phyloP scores from a whole-genome alignment of 2,797 vertebrate species.

The Danio kyathit region DNA sequence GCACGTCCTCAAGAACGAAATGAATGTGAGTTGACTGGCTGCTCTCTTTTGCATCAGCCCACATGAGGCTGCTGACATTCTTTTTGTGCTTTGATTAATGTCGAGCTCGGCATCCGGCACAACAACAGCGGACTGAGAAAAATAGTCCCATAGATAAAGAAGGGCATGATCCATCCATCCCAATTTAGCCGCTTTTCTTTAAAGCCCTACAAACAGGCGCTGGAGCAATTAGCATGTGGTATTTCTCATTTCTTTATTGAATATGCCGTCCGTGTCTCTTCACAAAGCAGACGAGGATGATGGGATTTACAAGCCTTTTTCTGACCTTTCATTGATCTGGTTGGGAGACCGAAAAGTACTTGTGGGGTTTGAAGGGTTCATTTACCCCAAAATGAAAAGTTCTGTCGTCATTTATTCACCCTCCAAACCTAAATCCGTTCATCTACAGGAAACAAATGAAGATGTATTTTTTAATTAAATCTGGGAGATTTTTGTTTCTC shows the following conservation, averaged over 20 bases:
- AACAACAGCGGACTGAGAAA: constrained; percentile 80
- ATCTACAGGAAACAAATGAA: no score
- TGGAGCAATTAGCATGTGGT: constrained; percentile 68
- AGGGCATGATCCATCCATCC: constrained; percentile 80
- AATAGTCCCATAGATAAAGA: constrained; percentile 77
- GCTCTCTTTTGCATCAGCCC: constrained; percentile 59
- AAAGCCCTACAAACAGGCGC: constrained; percentile 69
- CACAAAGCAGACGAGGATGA: constrained; percentile 33
- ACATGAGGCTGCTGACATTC: constrained; percentile 70
- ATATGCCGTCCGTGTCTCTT: constrained; percentile 1
- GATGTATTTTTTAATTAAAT: no score
- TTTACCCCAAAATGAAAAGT: background rate
- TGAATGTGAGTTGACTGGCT: constrained; percentile 80
- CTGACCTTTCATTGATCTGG: constrained; percentile 38
- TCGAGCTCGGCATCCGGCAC: constrained; percentile 78
- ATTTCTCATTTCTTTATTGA: constrained; percentile 55
- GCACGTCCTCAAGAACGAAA: constrained; percentile 77
- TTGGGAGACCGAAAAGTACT: background rate
- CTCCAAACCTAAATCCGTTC: no score
- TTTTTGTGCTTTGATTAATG: constrained; percentile 83
- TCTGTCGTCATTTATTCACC: background rate
- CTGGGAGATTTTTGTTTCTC: no score
- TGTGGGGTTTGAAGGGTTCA: background rate
- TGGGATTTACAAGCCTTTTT: constrained; percentile 42
- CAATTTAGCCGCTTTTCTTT: constrained; percentile 73